Base-by-base conservation (phyloP, 2,113 vertebrate genomes). In the Cyprinodon brontotheroides region DNA sequence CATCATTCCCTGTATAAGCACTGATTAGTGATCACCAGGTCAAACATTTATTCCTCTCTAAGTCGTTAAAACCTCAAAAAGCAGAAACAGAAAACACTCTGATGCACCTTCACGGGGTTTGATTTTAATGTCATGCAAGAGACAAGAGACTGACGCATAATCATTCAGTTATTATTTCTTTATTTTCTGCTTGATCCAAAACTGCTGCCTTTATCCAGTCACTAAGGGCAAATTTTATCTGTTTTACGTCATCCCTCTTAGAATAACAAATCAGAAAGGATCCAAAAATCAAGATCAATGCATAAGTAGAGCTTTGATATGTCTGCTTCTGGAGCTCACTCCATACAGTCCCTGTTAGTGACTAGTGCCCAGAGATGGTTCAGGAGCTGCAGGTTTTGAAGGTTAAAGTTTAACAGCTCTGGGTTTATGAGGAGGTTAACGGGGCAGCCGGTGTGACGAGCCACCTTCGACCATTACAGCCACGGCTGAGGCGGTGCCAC, bases 371-470 rank as follows among this genome's bases (percentile, higher is more conserved):
- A 87, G 75, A 79, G 62, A 65, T 50, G 68, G 82, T 61, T 8
- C 7, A 7, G 69, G 64, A 78, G 84, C 82, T 88, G 89, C 91
- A 92, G 91, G 91, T 91, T 91, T 78, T 7, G 68, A 65, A 79
- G 91, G 87, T 90, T 77, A 79, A 71, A 73, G 85, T 90, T 92
- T 91, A 93, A 91, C 87, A 81, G 84, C 72, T 67, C 17, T 39
- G 39, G 81, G 82, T 92, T 92, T 90, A 91, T 61, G 74, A 85
- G 81, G 73, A 75, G 82, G 82, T 75, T 85, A 86, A 85, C 74
- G 29, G 90, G 89, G 89, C 89, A 90, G 87, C 86, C 86, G 78
- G 84, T 69, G 68, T 91, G 81, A 85, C 59, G 74, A 63, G 62
- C 74, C 84, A 81, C 73, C 37, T 11, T 53, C 60, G 75, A 86